phyloP scores from a whole-genome alignment of 2,888 invertebrate genomes.

The Amphipyra berbera region DNA sequence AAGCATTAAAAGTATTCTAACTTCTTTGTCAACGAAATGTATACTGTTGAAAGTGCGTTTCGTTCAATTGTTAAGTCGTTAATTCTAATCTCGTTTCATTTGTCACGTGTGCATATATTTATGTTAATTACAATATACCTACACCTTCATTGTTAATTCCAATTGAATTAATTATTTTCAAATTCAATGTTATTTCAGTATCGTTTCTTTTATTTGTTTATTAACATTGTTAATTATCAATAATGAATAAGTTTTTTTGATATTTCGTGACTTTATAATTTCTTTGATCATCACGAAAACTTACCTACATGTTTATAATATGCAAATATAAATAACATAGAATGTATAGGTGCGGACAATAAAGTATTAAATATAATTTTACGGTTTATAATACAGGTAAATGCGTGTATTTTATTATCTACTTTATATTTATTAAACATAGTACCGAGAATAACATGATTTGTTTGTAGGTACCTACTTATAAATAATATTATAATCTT shows the following conservation, averaged over 20 bases:
- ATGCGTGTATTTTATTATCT: conserved; percentile 28
- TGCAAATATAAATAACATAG: background rate
- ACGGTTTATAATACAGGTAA: conserved; percentile 36
- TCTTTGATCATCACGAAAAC: too few relatives aligned
- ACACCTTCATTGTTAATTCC: background rate
- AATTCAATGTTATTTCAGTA: too few relatives aligned
- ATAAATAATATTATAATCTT: conserved; percentile 18
- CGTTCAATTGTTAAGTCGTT: conserved; percentile 8
- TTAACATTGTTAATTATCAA: too few relatives aligned
- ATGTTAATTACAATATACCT: conserved; percentile 5
- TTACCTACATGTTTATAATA: background rate
- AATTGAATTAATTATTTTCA: background rate
- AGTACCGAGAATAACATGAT: conserved; percentile 27
- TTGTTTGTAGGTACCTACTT: background rate
- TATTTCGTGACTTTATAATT: background rate
- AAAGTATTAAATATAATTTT: conserved; percentile 14
- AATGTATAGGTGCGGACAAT: conserved; percentile 1
- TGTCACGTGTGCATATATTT: conserved; percentile 10
- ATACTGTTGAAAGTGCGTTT: conserved; percentile 1
- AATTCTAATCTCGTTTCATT: conserved; percentile 30
- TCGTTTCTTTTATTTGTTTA: too few relatives aligned
- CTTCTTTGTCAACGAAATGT: conserved; percentile 2
- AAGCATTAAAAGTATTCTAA: conserved; percentile 6
- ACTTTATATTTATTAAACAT: conserved; percentile 33
- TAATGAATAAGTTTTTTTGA: background rate